Conservation (phyloP, 2,797 vertebrate species). For the Petrocephalus schoutedeni region DNA sequence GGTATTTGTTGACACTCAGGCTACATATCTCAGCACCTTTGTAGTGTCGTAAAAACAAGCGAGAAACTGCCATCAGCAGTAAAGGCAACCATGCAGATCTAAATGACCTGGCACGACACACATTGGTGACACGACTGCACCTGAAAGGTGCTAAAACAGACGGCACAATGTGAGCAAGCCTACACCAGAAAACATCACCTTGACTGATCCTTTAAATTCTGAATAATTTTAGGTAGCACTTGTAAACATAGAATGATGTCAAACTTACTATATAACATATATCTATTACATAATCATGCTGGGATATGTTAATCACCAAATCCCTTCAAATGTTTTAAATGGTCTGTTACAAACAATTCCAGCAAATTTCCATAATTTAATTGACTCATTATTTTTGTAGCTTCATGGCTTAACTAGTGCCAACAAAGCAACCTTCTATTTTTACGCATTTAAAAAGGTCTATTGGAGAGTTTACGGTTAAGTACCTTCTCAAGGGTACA, state of each 20-base stretch:
- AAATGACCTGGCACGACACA: background rate
- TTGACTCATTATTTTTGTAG: slow-evolving; percentile 1
- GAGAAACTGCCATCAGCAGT: background rate
- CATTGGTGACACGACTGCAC: background rate
- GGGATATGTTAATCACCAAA: background rate
- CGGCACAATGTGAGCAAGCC: background rate
- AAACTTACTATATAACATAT: background rate
- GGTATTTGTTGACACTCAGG: background rate
- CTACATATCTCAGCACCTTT: background rate
- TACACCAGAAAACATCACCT: background rate
- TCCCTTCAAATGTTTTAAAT: background rate
- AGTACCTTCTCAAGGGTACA: slow-evolving; percentile 12
- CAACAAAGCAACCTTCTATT: background rate
- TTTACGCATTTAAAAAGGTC: slow-evolving; percentile 1
- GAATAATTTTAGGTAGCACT: background rate
- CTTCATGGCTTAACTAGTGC: background rate
- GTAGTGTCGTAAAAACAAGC: background rate
- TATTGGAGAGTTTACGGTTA: background rate
- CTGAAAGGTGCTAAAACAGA: background rate
- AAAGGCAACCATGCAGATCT: background rate
- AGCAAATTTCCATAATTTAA: background rate
- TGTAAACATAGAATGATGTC: background rate
- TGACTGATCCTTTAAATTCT: background rate
- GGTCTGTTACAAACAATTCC: background rate
- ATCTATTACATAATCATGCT: background rate